phyloP scores from a whole-genome alignment of 64 coral and sea anemone genomes.

The Dendrophyllia cribrosa region DNA sequence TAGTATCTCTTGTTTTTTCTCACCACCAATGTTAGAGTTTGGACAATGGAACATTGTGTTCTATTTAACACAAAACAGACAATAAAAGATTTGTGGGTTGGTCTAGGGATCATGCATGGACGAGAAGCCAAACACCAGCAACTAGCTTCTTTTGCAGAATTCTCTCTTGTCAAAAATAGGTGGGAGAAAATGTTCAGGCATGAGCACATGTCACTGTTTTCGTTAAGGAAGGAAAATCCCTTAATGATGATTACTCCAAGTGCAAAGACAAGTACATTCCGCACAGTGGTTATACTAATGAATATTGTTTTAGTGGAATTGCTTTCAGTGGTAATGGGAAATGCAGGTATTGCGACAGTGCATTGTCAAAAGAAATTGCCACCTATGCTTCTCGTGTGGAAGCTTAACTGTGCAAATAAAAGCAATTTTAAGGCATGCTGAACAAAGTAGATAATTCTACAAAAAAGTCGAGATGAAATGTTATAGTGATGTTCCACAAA shows the following conservation, averaged over 20 bases:
- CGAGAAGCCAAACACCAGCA: conserved; percentile 55
- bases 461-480: background rate
- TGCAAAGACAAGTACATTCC: conserved; percentile 51
- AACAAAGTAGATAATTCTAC: conserved; percentile 26
- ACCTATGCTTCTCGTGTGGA: conserved; percentile 50
- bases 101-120: conserved; percentile 55
- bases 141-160: conserved; percentile 37
- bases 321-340: conserved; percentile 32
- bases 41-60: conserved; percentile 54
- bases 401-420: conserved; percentile 59
- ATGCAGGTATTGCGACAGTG: conserved; percentile 55
- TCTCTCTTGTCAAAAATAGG: conserved; percentile 49
- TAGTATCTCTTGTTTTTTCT: conserved; percentile 44
- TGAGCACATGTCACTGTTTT: conserved; percentile 57
- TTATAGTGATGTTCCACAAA: too few species aligned
- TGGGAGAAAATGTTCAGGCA: conserved; percentile 62
- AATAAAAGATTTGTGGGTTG: conserved; percentile 37
- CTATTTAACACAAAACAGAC: conserved; percentile 41
- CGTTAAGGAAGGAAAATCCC: conserved; percentile 56
- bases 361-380: conserved; percentile 63
- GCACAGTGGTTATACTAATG: background rate
- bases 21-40: conserved; percentile 34
- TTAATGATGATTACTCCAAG: conserved; percentile 42
- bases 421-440: conserved; percentile 52
- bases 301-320: conserved; percentile 37